Conservation (phyloP, 2,113 vertebrate genomes). For the Panthera uncia region DNA sequence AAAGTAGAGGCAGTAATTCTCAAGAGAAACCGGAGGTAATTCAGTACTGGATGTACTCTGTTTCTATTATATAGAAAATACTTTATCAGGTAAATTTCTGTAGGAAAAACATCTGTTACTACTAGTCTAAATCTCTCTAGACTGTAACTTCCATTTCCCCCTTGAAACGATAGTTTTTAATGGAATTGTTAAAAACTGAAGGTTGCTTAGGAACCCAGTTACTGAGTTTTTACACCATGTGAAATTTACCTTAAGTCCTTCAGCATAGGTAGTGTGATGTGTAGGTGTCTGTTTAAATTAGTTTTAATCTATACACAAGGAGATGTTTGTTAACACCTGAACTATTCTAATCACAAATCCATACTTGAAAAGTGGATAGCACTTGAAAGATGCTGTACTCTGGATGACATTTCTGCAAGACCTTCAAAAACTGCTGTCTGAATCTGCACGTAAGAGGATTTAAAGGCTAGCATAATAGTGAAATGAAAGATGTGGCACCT, state of each 20-base stretch:
- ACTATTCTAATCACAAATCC: neutral
- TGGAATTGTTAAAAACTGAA: neutral
- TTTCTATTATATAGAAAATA: neutral
- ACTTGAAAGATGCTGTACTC: neutral
- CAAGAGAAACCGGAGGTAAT: neutral
- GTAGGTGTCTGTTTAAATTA: conserved; percentile 19
- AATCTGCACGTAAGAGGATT: neutral
- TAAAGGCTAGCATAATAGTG: neutral
- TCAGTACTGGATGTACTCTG: neutral
- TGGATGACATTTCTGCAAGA: neutral
- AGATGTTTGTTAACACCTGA: neutral
- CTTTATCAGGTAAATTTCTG: neutral
- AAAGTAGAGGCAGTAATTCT: neutral
- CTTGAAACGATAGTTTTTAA: conserved; percentile 34
- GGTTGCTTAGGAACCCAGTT: conserved; percentile 18
- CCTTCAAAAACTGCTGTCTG: neutral
- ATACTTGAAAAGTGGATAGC: conserved; percentile 2
- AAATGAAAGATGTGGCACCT: neutral
- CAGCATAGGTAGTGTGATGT: neutral
- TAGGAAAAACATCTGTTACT: neutral
- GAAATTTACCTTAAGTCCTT: conserved; percentile 34
- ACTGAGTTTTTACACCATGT: neutral
- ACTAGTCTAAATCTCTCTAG: neutral
- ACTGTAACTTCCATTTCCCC: neutral
- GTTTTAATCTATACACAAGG: neutral